A percentile compares a stretch with the other conserved stretches of the same genome.
phyloP scores from a whole-genome alignment of 2,888 invertebrate species.

The Pterostichus niger region DNA sequence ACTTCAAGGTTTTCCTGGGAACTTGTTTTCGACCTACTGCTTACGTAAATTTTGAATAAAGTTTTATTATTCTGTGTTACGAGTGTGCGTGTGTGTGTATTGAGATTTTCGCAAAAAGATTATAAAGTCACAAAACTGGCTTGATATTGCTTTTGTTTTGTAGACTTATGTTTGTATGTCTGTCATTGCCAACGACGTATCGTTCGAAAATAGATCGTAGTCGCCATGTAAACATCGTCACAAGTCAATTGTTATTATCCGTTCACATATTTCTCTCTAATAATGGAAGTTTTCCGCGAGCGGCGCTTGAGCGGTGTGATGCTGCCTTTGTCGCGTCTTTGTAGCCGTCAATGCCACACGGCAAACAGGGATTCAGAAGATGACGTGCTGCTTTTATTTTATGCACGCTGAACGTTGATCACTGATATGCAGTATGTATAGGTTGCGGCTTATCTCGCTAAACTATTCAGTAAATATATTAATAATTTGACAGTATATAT shows the following conservation, averaged over 20 bases:
- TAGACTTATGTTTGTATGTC: slow-evolving; percentile 17
- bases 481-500: not conserved
- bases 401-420: not conserved
- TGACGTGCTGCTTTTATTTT: slow-evolving; percentile 67
- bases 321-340: slow-evolving; percentile 44
- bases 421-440: slow-evolving; percentile 12
- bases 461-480: not conserved
- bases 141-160: slow-evolving; percentile 25
- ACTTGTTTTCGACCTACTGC: slow-evolving; percentile 59
- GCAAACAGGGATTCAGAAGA: slow-evolving; percentile 69
- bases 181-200: slow-evolving; percentile 56
- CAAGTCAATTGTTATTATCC: slow-evolving; percentile 32
- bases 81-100: not conserved
- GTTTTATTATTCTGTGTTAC: slow-evolving; percentile 25
- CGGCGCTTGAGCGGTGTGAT: slow-evolving; percentile 62
- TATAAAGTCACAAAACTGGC: slow-evolving; percentile 18
- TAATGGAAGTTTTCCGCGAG: slow-evolving; percentile 33
- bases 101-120: not conserved
- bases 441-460: slow-evolving; percentile 6
- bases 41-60: slow-evolving; percentile 60
- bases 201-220: slow-evolving; percentile 51
- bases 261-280: slow-evolving; percentile 8
- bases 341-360: slow-evolving; percentile 72
- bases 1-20: slow-evolving; percentile 62
- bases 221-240: slow-evolving; percentile 14